Evolutionary conservation across 2,113 vertebrate genomes (phyloP).

Genomic region (Ibidorhyncha struthersii): DNA sequence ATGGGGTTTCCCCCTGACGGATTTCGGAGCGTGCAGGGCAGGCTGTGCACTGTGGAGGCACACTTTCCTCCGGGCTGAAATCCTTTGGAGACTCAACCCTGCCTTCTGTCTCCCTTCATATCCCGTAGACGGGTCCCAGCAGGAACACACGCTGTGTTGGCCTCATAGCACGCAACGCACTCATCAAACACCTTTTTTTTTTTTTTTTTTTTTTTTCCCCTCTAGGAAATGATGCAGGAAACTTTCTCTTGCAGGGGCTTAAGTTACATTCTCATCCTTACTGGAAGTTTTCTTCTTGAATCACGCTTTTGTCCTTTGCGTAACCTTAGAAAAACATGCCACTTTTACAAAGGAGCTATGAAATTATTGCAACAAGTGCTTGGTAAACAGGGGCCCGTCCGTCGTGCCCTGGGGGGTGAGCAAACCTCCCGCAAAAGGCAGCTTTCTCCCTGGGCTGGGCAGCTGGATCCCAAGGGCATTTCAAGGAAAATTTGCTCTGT

Average conservation of each 20-base stretch:
- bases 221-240: not conserved
- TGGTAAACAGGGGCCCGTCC: fast-evolving
- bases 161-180: fast-evolving
- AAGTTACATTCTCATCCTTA: not conserved
- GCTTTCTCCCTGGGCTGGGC: not conserved
- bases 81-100: not conserved
- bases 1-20: not conserved
- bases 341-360: not conserved
- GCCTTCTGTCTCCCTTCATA: not conserved
- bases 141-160: fast-evolving
- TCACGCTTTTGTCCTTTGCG: not conserved
- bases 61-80: not conserved
- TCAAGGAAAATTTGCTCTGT: not conserved
- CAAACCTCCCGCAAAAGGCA: fast-evolving
- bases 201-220: not conserved
- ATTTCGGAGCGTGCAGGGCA: not conserved
- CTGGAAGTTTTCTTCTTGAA: constrained; percentile 20
- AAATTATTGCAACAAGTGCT: not conserved
- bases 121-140: fast-evolving
- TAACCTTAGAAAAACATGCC: not conserved
- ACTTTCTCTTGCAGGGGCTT: not conserved
- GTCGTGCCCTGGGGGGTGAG: fast-evolving
- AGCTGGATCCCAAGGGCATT: not conserved
- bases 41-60: not conserved
- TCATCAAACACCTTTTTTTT: not conserved